Evolutionary conservation across 2,797 vertebrate species (phyloP).

Genomic region (Darevskia mixta): DNA sequence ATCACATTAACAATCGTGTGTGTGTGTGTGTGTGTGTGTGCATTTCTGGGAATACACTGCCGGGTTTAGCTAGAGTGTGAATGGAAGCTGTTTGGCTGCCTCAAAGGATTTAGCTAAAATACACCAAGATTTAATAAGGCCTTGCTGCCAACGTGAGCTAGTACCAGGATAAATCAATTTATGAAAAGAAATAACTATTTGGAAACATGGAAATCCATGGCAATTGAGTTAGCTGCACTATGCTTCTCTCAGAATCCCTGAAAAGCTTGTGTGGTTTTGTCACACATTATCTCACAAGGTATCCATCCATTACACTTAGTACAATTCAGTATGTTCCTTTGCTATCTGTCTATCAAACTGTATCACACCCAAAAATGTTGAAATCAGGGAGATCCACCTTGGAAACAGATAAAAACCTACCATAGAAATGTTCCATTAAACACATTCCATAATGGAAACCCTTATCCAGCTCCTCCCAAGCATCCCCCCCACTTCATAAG

Average conservation of each 20-base stretch:
- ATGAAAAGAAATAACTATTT: slow-evolving; percentile 45
- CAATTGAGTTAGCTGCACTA: slow-evolving; percentile 8
- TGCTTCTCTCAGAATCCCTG: slow-evolving; percentile 4
- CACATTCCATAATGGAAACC: neutral
- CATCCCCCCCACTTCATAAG: no score
- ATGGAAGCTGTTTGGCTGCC: slow-evolving; percentile 35
- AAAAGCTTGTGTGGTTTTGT: neutral
- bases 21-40: slow-evolving; percentile 38
- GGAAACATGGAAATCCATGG: slow-evolving; percentile 47
- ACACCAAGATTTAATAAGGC: slow-evolving; percentile 43
- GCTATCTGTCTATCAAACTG: neutral
- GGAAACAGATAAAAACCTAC: neutral
- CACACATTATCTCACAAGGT: neutral
- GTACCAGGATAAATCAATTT: slow-evolving; percentile 55
- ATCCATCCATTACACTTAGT: neutral
- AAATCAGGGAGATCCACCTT: neutral
- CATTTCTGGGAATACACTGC: slow-evolving; percentile 49
- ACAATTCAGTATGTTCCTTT: neutral
- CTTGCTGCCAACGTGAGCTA: slow-evolving; percentile 4
- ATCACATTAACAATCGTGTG: slow-evolving; percentile 50
- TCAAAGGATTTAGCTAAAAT: slow-evolving; percentile 36
- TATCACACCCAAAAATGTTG: neutral
- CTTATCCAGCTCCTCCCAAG: no score
- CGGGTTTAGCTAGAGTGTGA: slow-evolving; percentile 19
- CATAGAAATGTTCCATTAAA: neutral